Evolutionary conservation across 2,888 invertebrate genomes (phyloP), one percentile per base, ranked within the genome.

Genomic region (Lithophane socia): DNA sequence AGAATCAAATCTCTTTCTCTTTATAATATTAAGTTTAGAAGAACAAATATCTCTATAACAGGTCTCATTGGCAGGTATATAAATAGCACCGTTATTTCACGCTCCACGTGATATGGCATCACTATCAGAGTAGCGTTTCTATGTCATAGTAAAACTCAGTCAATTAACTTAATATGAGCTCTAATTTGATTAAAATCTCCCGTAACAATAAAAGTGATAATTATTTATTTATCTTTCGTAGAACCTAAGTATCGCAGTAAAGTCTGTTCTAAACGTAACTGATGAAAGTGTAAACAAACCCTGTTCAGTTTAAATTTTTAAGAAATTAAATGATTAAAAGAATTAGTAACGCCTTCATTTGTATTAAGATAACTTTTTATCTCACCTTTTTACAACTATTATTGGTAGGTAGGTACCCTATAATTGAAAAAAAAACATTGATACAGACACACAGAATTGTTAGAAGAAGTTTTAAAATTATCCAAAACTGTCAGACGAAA

Each of bases 161-260:
- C 63, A 75, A 80, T 80, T 80, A 79, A 66, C 44, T 80, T 70
- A 61, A 70, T 56, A n/a, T 56, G n/a, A 49, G 42, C 24, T 80
- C n/a, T 29, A 63, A 56, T 75, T 71, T 56, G 80, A 80, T 80
- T 49, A 4, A 24, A 29, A 67, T 79, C 79, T 72, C 16, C 54
- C 61, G 65, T 73, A 73, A 56, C 1, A 54, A 65, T 44, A 52
- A 71, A 66, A 56, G 18, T 54, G 21, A 29, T 72, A 18, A 65
- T 78, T 72, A 71, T 37, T 52, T 44, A n/a, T 60, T 49, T 44
- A 52, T 70, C 64, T 56, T 70, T 56, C 13, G 5, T 21, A 29
- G 60, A 61, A 61, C 13, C 42, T 13, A 7, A 49, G 24, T 8
- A 24, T 12, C 10, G 5, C 16, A 24, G 12, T 67, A 9, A 37